These are phyloP conservation scores for Sebastes schlegelii DNA, from an alignment of 2,113 vertebrate genomes.

Conservation along the genomic window DNA sequence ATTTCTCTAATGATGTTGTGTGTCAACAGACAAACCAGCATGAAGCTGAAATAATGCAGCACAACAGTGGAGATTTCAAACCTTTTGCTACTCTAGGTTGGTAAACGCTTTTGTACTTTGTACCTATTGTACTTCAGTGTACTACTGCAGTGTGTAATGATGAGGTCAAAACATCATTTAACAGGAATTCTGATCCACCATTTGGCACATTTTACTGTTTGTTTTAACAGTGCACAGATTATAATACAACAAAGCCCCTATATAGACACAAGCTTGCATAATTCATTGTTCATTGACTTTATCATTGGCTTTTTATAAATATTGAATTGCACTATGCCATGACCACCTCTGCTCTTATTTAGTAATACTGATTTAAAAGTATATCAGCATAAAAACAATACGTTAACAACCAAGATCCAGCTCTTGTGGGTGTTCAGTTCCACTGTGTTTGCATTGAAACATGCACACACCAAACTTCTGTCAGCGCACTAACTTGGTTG, in stretches of 20 bases:
- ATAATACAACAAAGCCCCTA: neutral
- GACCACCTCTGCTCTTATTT: neutral
- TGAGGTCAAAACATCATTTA: neutral
- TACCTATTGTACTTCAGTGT: neutral
- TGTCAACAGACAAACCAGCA: neutral
- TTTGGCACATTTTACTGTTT: neutral
- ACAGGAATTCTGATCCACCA: neutral
- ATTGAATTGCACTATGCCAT: neutral
- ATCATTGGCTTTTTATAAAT: neutral
- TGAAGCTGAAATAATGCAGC: neutral
- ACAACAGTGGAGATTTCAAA: constrained; percentile 8
- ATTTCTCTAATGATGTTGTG: neutral
- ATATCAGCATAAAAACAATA: neutral
- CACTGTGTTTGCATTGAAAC: neutral
- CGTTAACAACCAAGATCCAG: neutral
- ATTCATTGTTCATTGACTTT: neutral
- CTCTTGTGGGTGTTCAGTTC: neutral
- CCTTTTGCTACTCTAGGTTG: neutral
- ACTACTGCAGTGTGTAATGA: neutral
- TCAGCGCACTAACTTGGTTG: neutral
- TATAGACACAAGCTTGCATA: neutral
- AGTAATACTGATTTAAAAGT: neutral
- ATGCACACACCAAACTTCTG: neutral
- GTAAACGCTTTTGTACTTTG: neutral
- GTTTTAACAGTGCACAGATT: neutral